Conservation (phyloP, 2,888 invertebrate species). For the Gastrophysa polygoni region DNA sequence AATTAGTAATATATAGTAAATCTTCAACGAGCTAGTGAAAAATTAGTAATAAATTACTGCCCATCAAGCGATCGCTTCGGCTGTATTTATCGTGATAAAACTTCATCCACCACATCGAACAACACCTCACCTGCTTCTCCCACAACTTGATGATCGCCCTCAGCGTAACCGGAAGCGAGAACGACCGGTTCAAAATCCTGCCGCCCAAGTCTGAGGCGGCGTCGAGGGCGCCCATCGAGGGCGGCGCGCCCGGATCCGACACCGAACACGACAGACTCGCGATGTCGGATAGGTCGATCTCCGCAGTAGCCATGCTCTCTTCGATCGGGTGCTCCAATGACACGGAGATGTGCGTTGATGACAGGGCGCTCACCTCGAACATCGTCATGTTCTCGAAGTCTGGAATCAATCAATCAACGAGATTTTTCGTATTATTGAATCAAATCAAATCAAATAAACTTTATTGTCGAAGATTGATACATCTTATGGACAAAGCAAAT, state of each 20-base stretch:
- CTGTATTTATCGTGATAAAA: too few relatives aligned
- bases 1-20: too few relatives aligned
- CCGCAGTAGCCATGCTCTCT: constrained; percentile 91
- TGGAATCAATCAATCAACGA: constrained; percentile 50
- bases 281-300: constrained; percentile 83
- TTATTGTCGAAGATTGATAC: too few relatives aligned
- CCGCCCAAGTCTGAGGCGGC: constrained; percentile 64
- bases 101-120: too few relatives aligned
- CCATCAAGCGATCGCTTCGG: too few relatives aligned
- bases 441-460: too few relatives aligned
- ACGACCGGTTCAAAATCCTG: constrained; percentile 80
- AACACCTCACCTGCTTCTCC: constrained; percentile 70
- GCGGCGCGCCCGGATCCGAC: constrained; percentile 64
- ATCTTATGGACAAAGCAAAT: too few relatives aligned
- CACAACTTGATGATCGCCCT: constrained; percentile 85
- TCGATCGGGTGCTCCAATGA: constrained; percentile 92
- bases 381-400: constrained; percentile 81
- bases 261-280: constrained; percentile 80
- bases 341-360: constrained; percentile 87
- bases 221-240: constrained; percentile 53
- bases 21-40: too few relatives aligned
- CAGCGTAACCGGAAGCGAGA: constrained; percentile 67
- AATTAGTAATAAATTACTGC: too few relatives aligned
- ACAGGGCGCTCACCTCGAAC: constrained; percentile 90
- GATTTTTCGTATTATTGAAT: not conserved